Evolutionary conservation across 2,113 vertebrate genomes (phyloP), one percentile per base, ranked within the genome.

Genomic region (Aspiorhynchus laticeps): DNA sequence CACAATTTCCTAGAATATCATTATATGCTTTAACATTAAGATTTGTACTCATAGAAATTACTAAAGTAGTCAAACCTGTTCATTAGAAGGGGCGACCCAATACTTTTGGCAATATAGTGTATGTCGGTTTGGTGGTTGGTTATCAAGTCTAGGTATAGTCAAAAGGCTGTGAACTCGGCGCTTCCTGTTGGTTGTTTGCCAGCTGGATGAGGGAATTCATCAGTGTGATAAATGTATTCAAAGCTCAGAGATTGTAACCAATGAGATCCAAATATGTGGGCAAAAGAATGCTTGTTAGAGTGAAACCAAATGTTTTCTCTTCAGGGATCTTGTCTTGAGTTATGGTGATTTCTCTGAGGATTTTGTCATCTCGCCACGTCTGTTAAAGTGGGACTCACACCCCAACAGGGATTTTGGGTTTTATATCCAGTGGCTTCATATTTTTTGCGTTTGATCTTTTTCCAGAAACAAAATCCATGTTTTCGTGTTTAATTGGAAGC

Each of bases 401-500:
- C 87, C 86, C 91, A 88, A 91, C 88, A 85, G 83, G 71, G 11
- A 67, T 87, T 84, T 84, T 10, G 24, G 4, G 14, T 21, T 36
- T 63, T 77, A 83, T 71, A 81, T 89, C 82, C 87, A 80, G 88
- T 51, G 69, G 83, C 88, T 91, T 86, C 83, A 65, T 59, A 82
- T 74, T 83, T 74, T 79, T 65, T 7, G 48, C 85, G 88, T 93
- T 93, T 93, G 93, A 94, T 93, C 93, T 91, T 1, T 1, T 73
- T 86, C 92, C 91, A 91, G 90, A 90, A 90, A 59, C 53, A 88
- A 87, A 90, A 93, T 93, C 88, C 88, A 90, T 90, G 89, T 43
- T 86, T 89, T 17, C 19, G 87, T 81, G 90, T 88, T 80, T 94
- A 94, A 94, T 94, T 94, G 91, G 89, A 82, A 88, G 85, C 89